Base-by-base conservation (phyloP, 2,797 vertebrate species). In the Arrhamphus sclerolepis region DNA sequence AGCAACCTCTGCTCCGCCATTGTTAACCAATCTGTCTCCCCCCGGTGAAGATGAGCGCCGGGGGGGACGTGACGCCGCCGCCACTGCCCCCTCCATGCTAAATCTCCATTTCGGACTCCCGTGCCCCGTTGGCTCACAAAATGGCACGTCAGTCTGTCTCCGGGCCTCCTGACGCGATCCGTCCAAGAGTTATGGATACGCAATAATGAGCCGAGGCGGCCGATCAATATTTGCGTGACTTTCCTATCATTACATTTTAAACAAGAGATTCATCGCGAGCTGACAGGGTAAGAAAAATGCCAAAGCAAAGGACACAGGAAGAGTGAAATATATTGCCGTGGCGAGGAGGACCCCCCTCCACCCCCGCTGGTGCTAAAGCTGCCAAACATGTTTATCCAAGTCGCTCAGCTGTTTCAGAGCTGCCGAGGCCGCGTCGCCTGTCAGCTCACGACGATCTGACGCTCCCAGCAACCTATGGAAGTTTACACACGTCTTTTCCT, bases 21-120 rank as follows among this genome's bases (percentile, higher is more conserved):
- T 93, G 92, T 94, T 94, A 92, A 91, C 92, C 91, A 89, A 93
- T 93, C 92, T 92, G 92, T 91, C 86, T n/a, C n/a, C n/a, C 89
- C 79, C 24, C 49, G 20, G 77, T 72, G 86, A 81, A 76, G 87
- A 85, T 74, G 86, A 89, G 74, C 80, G 86, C 75, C 68, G 74
- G 69, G 42, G 42, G 18, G 31, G 6, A 85, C 75, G 79, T 83
- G 80, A 78, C 78, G 50, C 67, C 6, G 55, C 60, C 72, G 29
- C 60, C 66, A 43, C 75, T n/a, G n/a, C n/a, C n/a, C n/a, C 77
- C 64, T 73, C 10, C 62, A 80, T 70, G 84, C 81, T 93, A 90
- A 91, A 83, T 90, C 74, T 80, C 80, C 82, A 90, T 78, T 83
- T 89, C 75, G 69, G 91, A n/a, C 83, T 84, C 85, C 83, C 84